phyloP scores from a whole-genome alignment of 1,140 invertebrate genomes.

The Drosophila sproati region DNA sequence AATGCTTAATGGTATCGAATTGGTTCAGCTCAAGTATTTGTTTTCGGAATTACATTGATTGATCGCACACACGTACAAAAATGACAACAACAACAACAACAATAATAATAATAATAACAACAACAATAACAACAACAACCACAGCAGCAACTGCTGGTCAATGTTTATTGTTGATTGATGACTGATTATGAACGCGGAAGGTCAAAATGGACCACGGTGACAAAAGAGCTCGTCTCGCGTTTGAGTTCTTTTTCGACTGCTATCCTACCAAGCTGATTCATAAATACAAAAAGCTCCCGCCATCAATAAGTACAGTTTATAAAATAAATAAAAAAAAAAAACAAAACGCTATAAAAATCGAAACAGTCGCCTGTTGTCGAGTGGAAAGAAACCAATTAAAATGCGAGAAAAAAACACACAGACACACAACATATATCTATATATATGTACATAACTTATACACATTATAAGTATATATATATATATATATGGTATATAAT shows the following conservation, averaged over 20 bases:
- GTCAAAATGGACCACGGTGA: constrained; percentile 47
- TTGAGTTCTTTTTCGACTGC: constrained; percentile 53
- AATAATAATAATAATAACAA: background rate
- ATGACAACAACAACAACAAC: constrained; percentile 24
- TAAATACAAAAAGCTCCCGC: constrained; percentile 28
- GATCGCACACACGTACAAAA: constrained; percentile 25
- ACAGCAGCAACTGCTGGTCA: constrained; percentile 23
- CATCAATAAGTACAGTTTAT: constrained; percentile 73
- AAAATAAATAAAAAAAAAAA: constrained; percentile 29
- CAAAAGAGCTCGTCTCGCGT: constrained; percentile 55
- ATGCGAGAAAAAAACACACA: constrained; percentile 44
- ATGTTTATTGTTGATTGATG: constrained; percentile 58
- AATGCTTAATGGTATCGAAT: constrained; percentile 31
- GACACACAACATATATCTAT: constrained; percentile 46
- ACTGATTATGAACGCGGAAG: constrained; percentile 58
- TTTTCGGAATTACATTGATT: constrained; percentile 44
- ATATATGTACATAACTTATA: constrained; percentile 39
- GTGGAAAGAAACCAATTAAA: constrained; percentile 82
- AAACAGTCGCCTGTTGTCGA: constrained; percentile 70
- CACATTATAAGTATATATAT: constrained; percentile 22
- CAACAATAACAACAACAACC: constrained; percentile 22
- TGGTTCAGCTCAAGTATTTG: constrained; percentile 37
- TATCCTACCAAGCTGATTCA: constrained; percentile 57
- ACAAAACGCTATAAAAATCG: constrained; percentile 68
- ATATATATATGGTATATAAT: constrained; percentile 32